Evolutionary conservation across 2,888 invertebrate species (phyloP).

Genomic region (Lepidocyrtoides sp.): DNA sequence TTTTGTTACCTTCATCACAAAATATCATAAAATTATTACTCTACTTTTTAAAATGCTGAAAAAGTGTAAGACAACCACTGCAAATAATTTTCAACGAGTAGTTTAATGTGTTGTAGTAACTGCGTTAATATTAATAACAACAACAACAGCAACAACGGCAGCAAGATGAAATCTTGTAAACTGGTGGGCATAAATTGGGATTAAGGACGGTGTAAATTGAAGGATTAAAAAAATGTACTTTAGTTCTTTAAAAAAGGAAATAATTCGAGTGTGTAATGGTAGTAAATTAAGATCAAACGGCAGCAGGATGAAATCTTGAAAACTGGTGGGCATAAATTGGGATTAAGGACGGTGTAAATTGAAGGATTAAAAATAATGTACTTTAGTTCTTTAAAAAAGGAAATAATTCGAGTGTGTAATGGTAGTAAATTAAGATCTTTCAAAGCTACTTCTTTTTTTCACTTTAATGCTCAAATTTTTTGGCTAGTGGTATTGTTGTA

Average conservation of each 20-base stretch:
- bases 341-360: conserved; percentile 68
- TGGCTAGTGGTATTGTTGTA: conserved; percentile 17
- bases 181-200: conserved; percentile 62
- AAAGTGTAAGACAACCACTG: background rate
- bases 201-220: conserved; percentile 68
- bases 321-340: conserved; percentile 58
- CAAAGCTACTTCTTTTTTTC: background rate
- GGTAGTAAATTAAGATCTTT: conserved; percentile 62
- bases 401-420: conserved; percentile 26
- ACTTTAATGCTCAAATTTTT: background rate
- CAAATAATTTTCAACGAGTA: conserved; percentile 9
- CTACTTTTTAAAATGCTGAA: background rate
- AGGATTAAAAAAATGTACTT: conserved; percentile 58
- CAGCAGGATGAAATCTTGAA: background rate
- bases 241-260: conserved; percentile 8
- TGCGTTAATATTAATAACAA: background rate
- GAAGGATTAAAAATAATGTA: conserved; percentile 64
- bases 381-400: conserved; percentile 9
- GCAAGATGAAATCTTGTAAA: background rate
- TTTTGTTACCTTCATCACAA: conserved; percentile 17
- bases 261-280: conserved; percentile 25
- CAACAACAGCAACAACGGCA: background rate
- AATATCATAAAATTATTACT: background rate
- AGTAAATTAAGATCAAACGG: conserved; percentile 67
- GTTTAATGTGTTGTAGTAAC: background rate